Conservation (phyloP, 2,113 vertebrate species). For the Excalfactoria chinensis region DNA sequence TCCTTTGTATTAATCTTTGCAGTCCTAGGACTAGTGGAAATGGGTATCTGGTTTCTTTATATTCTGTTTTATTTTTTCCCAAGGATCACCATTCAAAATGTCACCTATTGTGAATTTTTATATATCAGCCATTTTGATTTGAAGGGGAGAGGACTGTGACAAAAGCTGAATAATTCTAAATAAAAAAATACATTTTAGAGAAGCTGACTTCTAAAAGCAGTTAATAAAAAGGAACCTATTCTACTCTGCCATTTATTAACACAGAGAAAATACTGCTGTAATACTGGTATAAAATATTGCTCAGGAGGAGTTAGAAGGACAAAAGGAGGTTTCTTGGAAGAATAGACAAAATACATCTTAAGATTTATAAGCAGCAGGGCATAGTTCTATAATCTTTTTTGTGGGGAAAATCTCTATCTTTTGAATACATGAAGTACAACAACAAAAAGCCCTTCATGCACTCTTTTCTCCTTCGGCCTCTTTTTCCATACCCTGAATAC, state of each 20-base stretch:
- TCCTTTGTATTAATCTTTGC: slow-evolving; percentile 8
- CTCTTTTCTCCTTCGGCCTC: not conserved
- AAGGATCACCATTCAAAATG: not conserved
- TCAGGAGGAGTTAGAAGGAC: not conserved
- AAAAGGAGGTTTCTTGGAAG: not conserved
- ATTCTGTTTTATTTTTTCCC: slow-evolving; percentile 15
- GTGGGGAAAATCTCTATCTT: not conserved
- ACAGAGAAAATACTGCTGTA: not conserved
- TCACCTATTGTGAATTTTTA: not conserved
- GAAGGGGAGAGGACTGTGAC: not conserved
- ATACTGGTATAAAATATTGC: slow-evolving; percentile 18
- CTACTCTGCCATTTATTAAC: not conserved
- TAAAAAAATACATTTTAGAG: slow-evolving; percentile 5
- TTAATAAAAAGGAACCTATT: not conserved
- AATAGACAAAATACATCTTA: not conserved
- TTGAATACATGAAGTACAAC: not conserved
- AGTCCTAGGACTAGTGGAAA: not conserved
- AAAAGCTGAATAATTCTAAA: slow-evolving; percentile 18
- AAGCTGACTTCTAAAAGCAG: not conserved
- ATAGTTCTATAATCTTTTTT: not conserved
- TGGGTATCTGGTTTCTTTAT: not conserved
- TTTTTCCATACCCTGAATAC: not conserved
- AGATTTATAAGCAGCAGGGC: not conserved
- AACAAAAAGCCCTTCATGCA: not conserved
- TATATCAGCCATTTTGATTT: not conserved